Evolutionary conservation across 2,888 invertebrate species (phyloP).

Genomic region (Synergus itoensis): DNA sequence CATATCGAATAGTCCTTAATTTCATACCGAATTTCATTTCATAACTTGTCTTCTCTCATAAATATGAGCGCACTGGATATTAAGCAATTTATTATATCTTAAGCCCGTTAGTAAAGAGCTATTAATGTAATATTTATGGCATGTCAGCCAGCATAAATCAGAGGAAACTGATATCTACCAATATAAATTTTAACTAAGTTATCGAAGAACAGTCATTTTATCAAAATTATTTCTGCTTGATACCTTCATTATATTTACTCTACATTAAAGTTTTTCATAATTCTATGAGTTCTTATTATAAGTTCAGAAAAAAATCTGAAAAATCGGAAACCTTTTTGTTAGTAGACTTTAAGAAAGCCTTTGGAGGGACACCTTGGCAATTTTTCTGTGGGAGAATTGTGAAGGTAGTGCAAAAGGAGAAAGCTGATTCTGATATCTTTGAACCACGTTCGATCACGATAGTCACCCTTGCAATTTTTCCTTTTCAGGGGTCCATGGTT

Average conservation of each 20-base stretch:
- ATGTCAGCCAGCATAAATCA: background rate
- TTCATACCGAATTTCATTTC: too few species aligned
- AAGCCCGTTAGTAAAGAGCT: background rate
- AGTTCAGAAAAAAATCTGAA: background rate
- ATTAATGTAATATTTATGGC: background rate
- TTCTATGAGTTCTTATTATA: too few species aligned
- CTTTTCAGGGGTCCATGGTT: slow-evolving; percentile 48
- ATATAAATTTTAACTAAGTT: background rate
- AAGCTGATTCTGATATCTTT: slow-evolving; percentile 17
- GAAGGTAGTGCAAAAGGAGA: background rate
- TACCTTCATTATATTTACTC: too few species aligned
- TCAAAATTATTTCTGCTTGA: background rate
- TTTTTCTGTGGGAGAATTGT: background rate
- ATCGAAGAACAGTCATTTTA: background rate
- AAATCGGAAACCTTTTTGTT: background rate
- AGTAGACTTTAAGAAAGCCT: slow-evolving; percentile 2
- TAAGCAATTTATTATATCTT: slow-evolving; percentile 7
- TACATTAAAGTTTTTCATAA: too few species aligned
- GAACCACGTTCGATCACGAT: slow-evolving; percentile 36
- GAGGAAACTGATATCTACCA: background rate
- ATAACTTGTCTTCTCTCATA: too few species aligned
- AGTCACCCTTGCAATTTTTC: slow-evolving; percentile 27
- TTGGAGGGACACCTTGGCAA: background rate
- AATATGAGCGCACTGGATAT: slow-evolving; percentile 1
- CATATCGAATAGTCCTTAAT: too few species aligned